phyloP scores from a whole-genome alignment of 2,888 invertebrate genomes.

The Craniophora ligustri region DNA sequence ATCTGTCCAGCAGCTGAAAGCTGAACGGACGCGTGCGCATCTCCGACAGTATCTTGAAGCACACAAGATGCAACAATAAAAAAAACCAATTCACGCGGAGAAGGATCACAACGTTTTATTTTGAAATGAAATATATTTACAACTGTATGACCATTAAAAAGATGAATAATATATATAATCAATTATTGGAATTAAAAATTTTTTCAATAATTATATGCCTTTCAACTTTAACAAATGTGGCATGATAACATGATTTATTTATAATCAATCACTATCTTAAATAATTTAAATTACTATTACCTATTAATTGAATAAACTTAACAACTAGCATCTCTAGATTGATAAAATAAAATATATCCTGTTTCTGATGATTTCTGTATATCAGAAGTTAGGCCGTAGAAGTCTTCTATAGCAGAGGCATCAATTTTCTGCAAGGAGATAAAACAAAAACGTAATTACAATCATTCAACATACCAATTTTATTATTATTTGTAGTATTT shows the following conservation, averaged over 20 bases:
- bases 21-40: no score
- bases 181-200: conserved; percentile 75
- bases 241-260: conserved; percentile 80
- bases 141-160: conserved; percentile 73
- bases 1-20: no score
- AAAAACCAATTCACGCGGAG: conserved; percentile 51
- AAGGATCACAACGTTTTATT: conserved; percentile 79
- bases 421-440: conserved; percentile 96
- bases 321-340: conserved; percentile 94
- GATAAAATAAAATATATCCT: conserved; percentile 99
- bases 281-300: conserved; percentile 83
- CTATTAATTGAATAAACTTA: conserved; percentile 81
- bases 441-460: neutral
- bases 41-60: neutral
- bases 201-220: conserved; percentile 82
- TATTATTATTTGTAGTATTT: no score
- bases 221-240: conserved; percentile 86
- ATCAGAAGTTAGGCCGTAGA: conserved; percentile 99
- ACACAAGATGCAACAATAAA: conserved; percentile 23
- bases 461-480: no score
- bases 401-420: conserved; percentile 99
- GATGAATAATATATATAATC: conserved; percentile 64
- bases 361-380: conserved; percentile 99
- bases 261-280: conserved; percentile 77
- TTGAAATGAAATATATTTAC: conserved; percentile 83